phyloP scores from a whole-genome alignment of 2,797 vertebrate genomes.

The Acanthornis magna region DNA sequence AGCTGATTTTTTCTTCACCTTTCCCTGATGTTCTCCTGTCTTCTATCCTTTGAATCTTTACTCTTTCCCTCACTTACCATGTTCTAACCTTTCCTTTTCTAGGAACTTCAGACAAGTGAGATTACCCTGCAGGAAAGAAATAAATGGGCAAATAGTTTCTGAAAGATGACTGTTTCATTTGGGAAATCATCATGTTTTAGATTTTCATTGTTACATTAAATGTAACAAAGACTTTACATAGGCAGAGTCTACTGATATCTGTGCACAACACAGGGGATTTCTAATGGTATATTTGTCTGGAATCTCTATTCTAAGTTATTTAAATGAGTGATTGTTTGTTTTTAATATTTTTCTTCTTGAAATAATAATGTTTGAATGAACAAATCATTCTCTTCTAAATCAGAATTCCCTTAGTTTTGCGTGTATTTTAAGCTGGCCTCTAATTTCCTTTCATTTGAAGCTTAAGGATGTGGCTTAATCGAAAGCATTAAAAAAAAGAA shows the following conservation, averaged over 20 bases:
- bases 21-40: background rate
- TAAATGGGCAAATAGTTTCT: background rate
- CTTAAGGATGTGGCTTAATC: background rate
- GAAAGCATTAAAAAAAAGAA: background rate
- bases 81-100: background rate
- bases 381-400: background rate
- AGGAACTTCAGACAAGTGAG: background rate
- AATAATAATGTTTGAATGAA: background rate
- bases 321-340: background rate
- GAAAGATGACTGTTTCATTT: background rate
- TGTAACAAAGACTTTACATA: background rate
- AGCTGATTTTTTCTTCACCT: background rate
- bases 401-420: background rate
- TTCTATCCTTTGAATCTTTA: background rate
- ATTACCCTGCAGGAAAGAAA: background rate
- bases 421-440: background rate
- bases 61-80: background rate
- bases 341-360: background rate
- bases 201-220: background rate
- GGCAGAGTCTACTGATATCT: background rate
- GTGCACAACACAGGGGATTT: background rate
- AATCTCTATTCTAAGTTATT: background rate
- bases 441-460: conserved; percentile 8
- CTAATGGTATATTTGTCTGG: background rate
- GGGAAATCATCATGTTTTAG: background rate